Evolutionary conservation across 2,113 vertebrate species (phyloP), one percentile per base, ranked within the genome.

Genomic region (Coptodon bakossiorum): DNA sequence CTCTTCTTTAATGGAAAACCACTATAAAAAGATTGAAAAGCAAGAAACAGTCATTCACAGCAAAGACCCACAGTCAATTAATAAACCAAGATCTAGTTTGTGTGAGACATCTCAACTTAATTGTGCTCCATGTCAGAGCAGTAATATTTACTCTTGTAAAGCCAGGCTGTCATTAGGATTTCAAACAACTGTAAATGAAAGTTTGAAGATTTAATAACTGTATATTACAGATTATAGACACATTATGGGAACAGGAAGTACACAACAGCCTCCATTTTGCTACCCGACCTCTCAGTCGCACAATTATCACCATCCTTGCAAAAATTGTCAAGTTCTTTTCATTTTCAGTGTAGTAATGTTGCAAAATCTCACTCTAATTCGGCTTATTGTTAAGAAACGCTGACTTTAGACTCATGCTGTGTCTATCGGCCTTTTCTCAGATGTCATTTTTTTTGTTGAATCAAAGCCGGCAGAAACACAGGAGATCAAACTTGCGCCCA

Each of bases 401-500:
- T 22, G 82, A 73, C 84, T 88, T 68, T 83, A 17, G 57, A 73
- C 17, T 80, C 85, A 45, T 5, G 5, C 43, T 14, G 63, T 24
- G 45, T 53, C 45, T 29, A 5, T 71, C 14, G 13, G 53, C 40
- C 81, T 34, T 71, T 82, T 82, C 80, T 89, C 61, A 68, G 82
- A 76, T 80, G 57, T 81, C 34, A n/a, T 38, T 1, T 85, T 54
- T 89, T 82, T 40, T 36, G 66, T 78, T 88, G 38, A 90, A 83
- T 88, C 80, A 90, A 76, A 79, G 85, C 79, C 4, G 34, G 61
- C 36, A 87, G 81, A 93, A 86, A 89, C 45, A 54, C 19, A 24
- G 6, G 45, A 82, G 82, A 92, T 93, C 90, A 91, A 91, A 82
- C 88, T 12, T 50, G 82, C 4, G 57, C 82, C 68, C 40, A 88